These are phyloP conservation scores for Palythoa grandis DNA, from an alignment of 92 coral and sea anemone species.

Conservation along the genomic window DNA sequence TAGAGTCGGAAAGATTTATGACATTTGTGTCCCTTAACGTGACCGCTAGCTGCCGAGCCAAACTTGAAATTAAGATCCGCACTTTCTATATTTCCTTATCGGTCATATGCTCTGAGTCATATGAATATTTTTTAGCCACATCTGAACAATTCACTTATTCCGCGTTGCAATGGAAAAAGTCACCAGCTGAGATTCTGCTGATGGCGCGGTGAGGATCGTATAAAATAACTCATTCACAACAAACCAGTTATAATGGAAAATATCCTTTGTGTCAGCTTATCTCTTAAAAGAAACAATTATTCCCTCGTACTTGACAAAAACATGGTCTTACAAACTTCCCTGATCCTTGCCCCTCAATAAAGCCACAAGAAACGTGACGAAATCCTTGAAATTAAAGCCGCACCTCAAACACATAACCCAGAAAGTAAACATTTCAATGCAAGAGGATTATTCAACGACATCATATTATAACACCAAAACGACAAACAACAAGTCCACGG, in stretches of 20 bases:
- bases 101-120: not conserved
- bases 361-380: conserved; percentile 36
- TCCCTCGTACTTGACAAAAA: conserved; percentile 40
- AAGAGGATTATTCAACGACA: conserved; percentile 19
- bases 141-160: conserved; percentile 20
- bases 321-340: conserved; percentile 22
- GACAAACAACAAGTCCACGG: conserved; percentile 19
- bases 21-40: not conserved
- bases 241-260: not conserved
- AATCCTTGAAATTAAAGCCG: conserved; percentile 49
- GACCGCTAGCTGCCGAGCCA: conserved; percentile 21
- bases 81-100: conserved; percentile 12
- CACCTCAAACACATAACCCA: conserved; percentile 44
- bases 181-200: not conserved
- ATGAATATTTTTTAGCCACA: not conserved
- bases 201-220: not conserved
- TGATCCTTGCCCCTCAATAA: conserved; percentile 36
- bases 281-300: not conserved
- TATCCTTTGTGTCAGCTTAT: conserved; percentile 27
- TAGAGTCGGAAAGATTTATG: conserved; percentile 6
- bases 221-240: conserved; percentile 13
- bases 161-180: not conserved
- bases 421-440: conserved; percentile 38
- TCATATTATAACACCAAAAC: conserved; percentile 32
- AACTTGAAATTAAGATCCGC: conserved; percentile 8